A percentile compares a stretch with the other conserved stretches of the same genome.
Conservation (phyloP, 2,797 vertebrate species). For the Enteromius thamalakanensis region DNA sequence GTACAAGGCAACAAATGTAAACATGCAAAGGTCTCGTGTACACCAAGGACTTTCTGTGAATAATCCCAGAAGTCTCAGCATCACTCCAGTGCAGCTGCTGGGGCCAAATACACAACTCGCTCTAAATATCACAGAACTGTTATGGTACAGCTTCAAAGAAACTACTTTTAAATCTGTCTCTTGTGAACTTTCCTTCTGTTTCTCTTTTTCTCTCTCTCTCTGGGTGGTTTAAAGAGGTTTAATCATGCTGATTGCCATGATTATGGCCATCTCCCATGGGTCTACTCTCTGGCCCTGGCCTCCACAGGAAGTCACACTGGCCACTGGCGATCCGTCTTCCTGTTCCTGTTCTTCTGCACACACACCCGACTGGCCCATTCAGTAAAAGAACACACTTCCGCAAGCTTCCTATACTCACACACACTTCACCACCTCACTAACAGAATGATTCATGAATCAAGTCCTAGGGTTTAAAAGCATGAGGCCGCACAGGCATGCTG, state of each 20-base stretch:
- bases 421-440: conserved; percentile 42
- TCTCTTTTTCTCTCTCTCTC: conserved; percentile 47
- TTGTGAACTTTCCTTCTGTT: conserved; percentile 40
- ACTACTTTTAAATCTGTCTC: conserved; percentile 34
- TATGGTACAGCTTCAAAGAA: conserved; percentile 49
- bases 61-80: conserved; percentile 21
- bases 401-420: conserved; percentile 47
- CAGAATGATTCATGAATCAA: conserved; percentile 30
- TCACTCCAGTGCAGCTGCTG: conserved; percentile 42
- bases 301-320: conserved; percentile 78
- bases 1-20: too few species aligned
- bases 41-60: neutral
- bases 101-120: conserved; percentile 1
- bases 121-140: conserved; percentile 14
- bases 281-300: conserved; percentile 45
- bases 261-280: conserved; percentile 59
- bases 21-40: neutral
- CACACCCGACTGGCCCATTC: conserved; percentile 44
- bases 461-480: neutral
- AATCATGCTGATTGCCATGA: conserved; percentile 61
- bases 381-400: conserved; percentile 47
- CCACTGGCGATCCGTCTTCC: conserved; percentile 80
- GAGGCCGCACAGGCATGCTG: neutral
- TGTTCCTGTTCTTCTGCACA: conserved; percentile 66
- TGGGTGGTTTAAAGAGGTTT: conserved; percentile 60